Base-by-base conservation (phyloP, 2,113 vertebrate species). In the Corythornis vintsioides region DNA sequence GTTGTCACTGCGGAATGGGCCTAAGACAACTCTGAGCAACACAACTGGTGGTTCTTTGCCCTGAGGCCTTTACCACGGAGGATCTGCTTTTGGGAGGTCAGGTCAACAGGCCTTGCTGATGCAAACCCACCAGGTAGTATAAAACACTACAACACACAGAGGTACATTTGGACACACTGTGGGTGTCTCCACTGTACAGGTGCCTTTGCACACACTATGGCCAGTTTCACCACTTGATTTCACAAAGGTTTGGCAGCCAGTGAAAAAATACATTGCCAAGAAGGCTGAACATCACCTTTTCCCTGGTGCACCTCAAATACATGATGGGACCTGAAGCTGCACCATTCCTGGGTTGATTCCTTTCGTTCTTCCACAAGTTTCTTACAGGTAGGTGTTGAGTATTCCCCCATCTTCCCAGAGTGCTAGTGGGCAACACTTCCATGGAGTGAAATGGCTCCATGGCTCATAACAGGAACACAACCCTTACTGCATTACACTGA, bases 401-500 rank as follows among this genome's bases (percentile, higher is more conserved):
- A 64, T 59, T 38, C 26, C 26, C 24, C 29, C 19, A 31, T 42
- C 45, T 75, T 45, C 73, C 76, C 86, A 43, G 43, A 52, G 59
- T 59, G n/a, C 67, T 83, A 85, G 64, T 74, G 84, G 64, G 79
- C 86, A 94, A 88, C 87, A 56, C 74, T 52, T 88, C 52, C 64
- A 77, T 0, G 0, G 52, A 83, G 35, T 48, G 43, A 88, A 91
- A 86, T 38, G 72, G 91, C 60, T 88, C 74, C 91, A 83, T 4
- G 43, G 89, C 87, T 93, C 87, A 17, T 4, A 4, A 93, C 87
- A 64, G 3, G 85, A 96, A 71, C 74, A 82, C 92, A 92, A 53
- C 66, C 85, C 89, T 92, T 60, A 43, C 85, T 79, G 89, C 48
- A 56, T 78, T 92, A 69, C 55, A 28, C 82, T 57, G 92, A 95